phyloP scores from a whole-genome alignment of 2,888 invertebrate species.

The Drosophila subquinaria region DNA sequence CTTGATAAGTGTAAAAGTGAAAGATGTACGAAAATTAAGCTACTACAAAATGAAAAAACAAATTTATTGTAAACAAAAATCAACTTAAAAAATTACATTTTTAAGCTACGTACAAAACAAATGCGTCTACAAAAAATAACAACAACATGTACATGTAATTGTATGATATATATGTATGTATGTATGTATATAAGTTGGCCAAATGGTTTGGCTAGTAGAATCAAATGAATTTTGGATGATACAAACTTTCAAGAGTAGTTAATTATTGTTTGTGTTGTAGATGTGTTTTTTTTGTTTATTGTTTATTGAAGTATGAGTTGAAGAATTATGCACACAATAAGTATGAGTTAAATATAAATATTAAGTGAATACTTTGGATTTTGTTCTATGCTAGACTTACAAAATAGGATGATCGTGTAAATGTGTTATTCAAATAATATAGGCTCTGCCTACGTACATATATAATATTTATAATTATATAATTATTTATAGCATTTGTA shows the following conservation, averaged over 20 bases:
- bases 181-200: conserved; percentile 4
- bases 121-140: conserved; percentile 45
- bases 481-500: conserved; percentile 64
- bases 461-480: conserved; percentile 49
- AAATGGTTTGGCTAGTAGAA: conserved; percentile 9
- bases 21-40: conserved; percentile 3
- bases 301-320: conserved; percentile 55
- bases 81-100: conserved; percentile 61
- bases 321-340: conserved; percentile 44
- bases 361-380: conserved; percentile 76
- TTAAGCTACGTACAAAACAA: conserved; percentile 34
- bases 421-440: conserved; percentile 61
- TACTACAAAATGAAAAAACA: conserved; percentile 63
- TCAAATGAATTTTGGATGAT: conserved; percentile 17
- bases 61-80: conserved; percentile 72
- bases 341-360: conserved; percentile 72
- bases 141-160: conserved; percentile 42
- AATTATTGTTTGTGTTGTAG: conserved; percentile 3
- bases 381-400: conserved; percentile 59
- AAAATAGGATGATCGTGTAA: conserved; percentile 54
- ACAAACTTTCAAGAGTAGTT: conserved; percentile 18
- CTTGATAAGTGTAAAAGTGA: not conserved
- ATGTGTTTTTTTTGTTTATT: conserved; percentile 30
- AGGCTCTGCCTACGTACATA: conserved; percentile 78
- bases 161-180: conserved; percentile 4